phyloP scores from a whole-genome alignment of 2,113 vertebrate species.

The Struthio camelus region DNA sequence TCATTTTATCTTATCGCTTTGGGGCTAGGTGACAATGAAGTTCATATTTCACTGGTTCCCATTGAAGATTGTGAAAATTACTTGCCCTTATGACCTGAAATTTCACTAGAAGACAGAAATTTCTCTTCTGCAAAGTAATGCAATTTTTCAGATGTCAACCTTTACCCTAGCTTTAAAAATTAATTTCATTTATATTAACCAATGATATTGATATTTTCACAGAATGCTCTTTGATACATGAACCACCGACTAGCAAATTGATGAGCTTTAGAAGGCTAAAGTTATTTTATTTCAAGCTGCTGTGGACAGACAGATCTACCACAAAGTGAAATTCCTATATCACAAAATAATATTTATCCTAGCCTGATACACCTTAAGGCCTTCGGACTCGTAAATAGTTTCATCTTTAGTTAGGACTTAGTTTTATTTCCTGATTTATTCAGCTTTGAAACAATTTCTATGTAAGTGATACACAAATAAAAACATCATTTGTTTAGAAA shows the following conservation, averaged over 20 bases:
- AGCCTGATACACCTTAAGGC: constrained; percentile 70
- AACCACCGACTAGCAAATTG: constrained; percentile 80
- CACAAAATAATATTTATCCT: constrained; percentile 78
- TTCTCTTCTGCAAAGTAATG: constrained; percentile 88
- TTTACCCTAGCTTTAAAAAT: constrained; percentile 90
- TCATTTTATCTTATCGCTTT: constrained; percentile 89
- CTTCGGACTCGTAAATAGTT: constrained; percentile 73
- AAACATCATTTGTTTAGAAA: background rate
- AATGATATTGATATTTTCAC: constrained; percentile 89
- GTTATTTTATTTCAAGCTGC: constrained; percentile 80
- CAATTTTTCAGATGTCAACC: constrained; percentile 91
- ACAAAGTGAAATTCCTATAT: constrained; percentile 77
- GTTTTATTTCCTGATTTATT: constrained; percentile 56
- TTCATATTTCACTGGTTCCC: constrained; percentile 89
- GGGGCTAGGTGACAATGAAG: constrained; percentile 90
- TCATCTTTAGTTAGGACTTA: constrained; percentile 36
- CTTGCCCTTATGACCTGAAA: constrained; percentile 88
- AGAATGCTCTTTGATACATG: constrained; percentile 84
- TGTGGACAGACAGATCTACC: constrained; percentile 79
- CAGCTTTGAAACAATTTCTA: constrained; percentile 43
- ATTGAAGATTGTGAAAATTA: constrained; percentile 89
- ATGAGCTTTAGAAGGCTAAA: constrained; percentile 77
- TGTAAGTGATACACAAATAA: constrained; percentile 8
- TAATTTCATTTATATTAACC: constrained; percentile 93
- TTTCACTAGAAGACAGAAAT: constrained; percentile 89